Percentiles rank a stretch among this genome's conserved stretches.
These are phyloP conservation scores for Temnothorax unifasciatus DNA, from an alignment of 2,888 invertebrate species.

Conservation along the genomic window DNA sequence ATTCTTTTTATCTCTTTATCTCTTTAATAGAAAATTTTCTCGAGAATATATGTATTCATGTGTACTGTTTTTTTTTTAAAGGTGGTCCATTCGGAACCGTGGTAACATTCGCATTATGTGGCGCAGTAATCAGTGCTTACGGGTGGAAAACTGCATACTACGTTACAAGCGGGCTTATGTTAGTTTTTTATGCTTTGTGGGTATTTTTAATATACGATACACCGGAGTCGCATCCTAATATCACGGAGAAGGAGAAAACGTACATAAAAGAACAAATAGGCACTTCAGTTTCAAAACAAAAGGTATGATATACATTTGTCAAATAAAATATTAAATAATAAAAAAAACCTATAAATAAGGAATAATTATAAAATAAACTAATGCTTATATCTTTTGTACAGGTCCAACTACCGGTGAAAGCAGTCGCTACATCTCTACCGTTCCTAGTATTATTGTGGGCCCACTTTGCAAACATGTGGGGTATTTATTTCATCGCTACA, in stretches of 20 bases:
- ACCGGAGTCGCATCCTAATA: slow-evolving; percentile 89
- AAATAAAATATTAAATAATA: slow-evolving; percentile 12
- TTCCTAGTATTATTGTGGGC: slow-evolving; percentile 90
- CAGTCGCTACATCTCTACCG: slow-evolving; percentile 89
- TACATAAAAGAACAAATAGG: slow-evolving; percentile 87
- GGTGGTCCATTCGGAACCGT: slow-evolving; percentile 92
- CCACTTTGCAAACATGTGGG: slow-evolving; percentile 94
- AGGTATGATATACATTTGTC: slow-evolving; percentile 69
- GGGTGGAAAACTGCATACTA: slow-evolving; percentile 92
- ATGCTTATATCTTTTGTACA: slow-evolving; percentile 81
- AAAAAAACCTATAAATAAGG: background rate
- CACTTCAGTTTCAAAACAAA: slow-evolving; percentile 80
- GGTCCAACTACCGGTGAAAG: slow-evolving; percentile 90
- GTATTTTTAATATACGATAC: slow-evolving; percentile 90
- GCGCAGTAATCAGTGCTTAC: slow-evolving; percentile 88
- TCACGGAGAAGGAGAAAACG: slow-evolving; percentile 89
- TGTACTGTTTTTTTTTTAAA: slow-evolving; percentile 83
- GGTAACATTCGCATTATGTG: slow-evolving; percentile 90
- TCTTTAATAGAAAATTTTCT: background rate
- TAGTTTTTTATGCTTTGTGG: slow-evolving; percentile 89
- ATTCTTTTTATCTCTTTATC: background rate
- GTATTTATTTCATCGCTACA: slow-evolving; percentile 92
- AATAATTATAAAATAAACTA: background rate
- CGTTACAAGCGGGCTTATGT: slow-evolving; percentile 88
- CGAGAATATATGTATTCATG: background rate